phyloP scores from a whole-genome alignment of 2,113 vertebrate species.

The Murina feae region DNA sequence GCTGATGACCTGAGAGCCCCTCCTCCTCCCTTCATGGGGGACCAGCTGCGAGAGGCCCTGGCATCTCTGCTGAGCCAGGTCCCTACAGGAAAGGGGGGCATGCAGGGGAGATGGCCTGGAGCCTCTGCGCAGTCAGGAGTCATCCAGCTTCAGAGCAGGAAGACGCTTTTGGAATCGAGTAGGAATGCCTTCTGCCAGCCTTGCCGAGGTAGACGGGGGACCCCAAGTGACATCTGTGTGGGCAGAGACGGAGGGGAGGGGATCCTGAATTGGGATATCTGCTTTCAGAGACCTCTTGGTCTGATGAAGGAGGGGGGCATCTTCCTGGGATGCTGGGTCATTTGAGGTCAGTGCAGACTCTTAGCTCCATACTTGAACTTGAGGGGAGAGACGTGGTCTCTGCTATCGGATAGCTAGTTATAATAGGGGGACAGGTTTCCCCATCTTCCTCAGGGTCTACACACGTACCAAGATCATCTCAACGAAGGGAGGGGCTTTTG shows the following conservation, averaged over 20 bases:
- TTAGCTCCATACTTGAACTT: not conserved
- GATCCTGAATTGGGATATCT: not conserved
- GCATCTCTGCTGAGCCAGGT: not conserved
- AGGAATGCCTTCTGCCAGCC: not conserved
- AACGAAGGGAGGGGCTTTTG: too few relatives aligned
- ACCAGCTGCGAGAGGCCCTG: not conserved
- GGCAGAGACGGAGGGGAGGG: not conserved
- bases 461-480: not conserved
- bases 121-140: not conserved
- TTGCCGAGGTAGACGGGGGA: not conserved
- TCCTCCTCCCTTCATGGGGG: accelerated
- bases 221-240: not conserved
- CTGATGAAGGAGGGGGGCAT: not conserved
- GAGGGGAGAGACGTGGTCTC: not conserved
- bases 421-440: not conserved
- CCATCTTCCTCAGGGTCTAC: not conserved
- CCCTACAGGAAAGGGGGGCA: not conserved
- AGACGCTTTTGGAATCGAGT: not conserved
- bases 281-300: not conserved
- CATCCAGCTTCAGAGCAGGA: not conserved
- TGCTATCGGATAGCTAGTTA: not conserved
- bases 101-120: not conserved
- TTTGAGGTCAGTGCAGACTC: not conserved
- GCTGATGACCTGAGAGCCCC: not conserved
- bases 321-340: not conserved